Percentiles rank a stretch among this genome's conserved stretches.
Conservation (phyloP, 2,888 invertebrate species). For the Rhingia rostrata region DNA sequence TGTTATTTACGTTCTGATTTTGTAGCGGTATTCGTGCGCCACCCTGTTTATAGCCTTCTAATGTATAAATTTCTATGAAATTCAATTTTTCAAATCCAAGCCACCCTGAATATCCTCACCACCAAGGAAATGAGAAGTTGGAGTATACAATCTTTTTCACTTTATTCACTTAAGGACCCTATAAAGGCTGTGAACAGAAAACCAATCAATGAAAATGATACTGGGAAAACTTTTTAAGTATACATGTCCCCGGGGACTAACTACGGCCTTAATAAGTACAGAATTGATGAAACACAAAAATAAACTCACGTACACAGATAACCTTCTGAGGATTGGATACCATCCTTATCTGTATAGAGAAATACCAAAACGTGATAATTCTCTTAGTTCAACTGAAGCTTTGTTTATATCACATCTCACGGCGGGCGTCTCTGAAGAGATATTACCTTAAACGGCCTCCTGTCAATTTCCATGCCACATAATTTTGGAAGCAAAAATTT, state of each 20-base stretch:
- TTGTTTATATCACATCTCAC: conserved; percentile 3
- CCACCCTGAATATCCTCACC: no score
- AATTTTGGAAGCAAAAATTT: conserved; percentile 6
- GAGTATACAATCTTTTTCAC: no score
- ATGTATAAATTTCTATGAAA: no score
- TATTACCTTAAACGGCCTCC: conserved; percentile 27
- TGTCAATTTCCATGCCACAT: conserved; percentile 12
- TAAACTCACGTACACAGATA: conserved; percentile 21
- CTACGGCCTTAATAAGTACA: conserved; percentile 28
- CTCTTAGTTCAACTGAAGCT: conserved; percentile 8
- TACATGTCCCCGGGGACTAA: not conserved
- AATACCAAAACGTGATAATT: conserved; percentile 51
- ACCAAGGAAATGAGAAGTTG: no score
- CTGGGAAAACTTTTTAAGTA: not conserved
- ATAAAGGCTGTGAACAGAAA: not conserved
- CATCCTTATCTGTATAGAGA: conserved; percentile 11
- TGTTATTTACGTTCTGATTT: no score
- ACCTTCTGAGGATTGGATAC: not conserved
- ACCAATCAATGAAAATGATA: not conserved
- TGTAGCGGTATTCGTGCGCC: no score
- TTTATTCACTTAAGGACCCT: no score
- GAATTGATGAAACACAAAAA: conserved; percentile 19
- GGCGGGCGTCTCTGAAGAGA: conserved; percentile 18
- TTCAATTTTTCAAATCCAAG: no score
- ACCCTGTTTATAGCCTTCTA: no score